Percentiles rank a stretch among this genome's conserved stretches.
These are phyloP conservation scores for Zootermopsis nevadensis DNA, from an alignment of 2,888 invertebrate species.

Conservation along the genomic window DNA sequence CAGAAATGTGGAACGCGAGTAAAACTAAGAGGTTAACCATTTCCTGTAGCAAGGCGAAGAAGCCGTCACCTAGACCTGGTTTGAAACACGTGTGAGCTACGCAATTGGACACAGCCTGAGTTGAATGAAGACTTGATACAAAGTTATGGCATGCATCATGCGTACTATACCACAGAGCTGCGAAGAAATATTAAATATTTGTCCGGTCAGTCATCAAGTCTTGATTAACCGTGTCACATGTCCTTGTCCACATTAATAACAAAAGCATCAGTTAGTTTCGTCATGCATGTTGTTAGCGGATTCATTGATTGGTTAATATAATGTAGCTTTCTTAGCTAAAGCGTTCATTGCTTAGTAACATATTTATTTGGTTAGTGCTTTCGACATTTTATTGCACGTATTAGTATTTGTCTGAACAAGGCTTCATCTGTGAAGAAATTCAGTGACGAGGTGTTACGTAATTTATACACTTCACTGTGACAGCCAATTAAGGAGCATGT, in stretches of 20 bases:
- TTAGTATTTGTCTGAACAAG: neutral
- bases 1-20: neutral
- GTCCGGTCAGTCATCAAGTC: conserved; percentile 5
- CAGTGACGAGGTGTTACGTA: too few relatives aligned
- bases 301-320: neutral
- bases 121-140: neutral
- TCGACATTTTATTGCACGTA: neutral
- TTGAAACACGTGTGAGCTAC: neutral
- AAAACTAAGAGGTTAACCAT: too few relatives aligned
- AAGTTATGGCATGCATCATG: conserved; percentile 4
- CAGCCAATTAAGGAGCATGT: too few relatives aligned
- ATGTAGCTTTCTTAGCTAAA: neutral
- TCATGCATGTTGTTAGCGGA: conserved; percentile 8
- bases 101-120: neutral
- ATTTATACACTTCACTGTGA: too few relatives aligned
- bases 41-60: neutral
- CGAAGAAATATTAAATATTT: neutral
- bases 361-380: neutral
- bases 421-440: neutral
- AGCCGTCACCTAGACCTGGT: neutral
- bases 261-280: conserved; percentile 20
- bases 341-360: neutral
- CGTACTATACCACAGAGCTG: conserved; percentile 23
- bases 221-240: neutral
- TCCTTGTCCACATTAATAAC: conserved; percentile 11